Evolutionary conservation across 2,797 vertebrate species (phyloP).

Genomic region (Glyptemys insculpta): DNA sequence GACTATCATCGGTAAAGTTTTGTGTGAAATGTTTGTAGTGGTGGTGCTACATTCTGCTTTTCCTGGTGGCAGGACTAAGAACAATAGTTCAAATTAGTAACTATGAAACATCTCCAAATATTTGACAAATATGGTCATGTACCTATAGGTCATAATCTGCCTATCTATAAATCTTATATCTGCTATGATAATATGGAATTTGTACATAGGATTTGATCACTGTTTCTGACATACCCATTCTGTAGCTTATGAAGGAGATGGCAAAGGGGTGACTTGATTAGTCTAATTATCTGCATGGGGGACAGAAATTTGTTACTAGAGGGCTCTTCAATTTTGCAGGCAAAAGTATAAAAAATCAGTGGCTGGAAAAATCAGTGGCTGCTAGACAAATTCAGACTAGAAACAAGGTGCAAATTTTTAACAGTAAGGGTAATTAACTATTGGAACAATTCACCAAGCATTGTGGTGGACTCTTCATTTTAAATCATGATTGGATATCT

Average conservation of each 20-base stretch:
- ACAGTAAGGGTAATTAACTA: too few species aligned
- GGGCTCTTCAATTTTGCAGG: not conserved
- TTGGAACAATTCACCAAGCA: too few species aligned
- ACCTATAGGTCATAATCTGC: not conserved
- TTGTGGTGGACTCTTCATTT: too few species aligned
- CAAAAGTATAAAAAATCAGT: not conserved
- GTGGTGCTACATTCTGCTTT: too few species aligned
- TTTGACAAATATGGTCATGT: constrained; percentile 2
- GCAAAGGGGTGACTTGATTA: not conserved
- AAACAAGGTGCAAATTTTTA: too few species aligned
- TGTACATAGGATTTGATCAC: not conserved
- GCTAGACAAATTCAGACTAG: not conserved
- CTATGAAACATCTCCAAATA: not conserved
- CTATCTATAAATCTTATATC: not conserved
- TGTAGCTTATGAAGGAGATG: not conserved
- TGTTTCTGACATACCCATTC: not conserved
- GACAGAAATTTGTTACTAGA: not conserved
- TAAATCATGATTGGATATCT: too few species aligned
- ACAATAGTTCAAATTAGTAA: not conserved
- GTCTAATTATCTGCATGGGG: not conserved
- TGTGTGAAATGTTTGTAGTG: not conserved
- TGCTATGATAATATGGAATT: not conserved
- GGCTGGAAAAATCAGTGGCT: not conserved
- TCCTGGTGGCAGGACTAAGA: not conserved
- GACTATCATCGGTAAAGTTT: not conserved